phyloP scores from a whole-genome alignment of 2,797 vertebrate species.

The Cephalopachus bancanus region DNA sequence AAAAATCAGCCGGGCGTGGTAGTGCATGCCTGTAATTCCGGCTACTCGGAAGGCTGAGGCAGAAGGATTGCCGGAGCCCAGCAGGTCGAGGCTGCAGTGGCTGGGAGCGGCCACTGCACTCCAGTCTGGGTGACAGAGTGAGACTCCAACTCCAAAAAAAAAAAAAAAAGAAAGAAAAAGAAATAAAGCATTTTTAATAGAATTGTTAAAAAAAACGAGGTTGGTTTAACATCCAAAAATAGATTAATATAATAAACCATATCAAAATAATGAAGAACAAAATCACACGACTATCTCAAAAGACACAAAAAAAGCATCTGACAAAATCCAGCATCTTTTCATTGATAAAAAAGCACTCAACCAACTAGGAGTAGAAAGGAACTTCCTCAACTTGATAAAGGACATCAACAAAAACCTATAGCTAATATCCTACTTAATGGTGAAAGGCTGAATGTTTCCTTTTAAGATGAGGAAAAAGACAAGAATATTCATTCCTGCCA shows the following conservation, averaged over 20 bases:
- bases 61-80: no score
- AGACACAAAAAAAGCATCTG: constrained; percentile 37
- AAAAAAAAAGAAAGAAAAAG: no score
- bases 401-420: constrained; percentile 21
- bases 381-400: constrained; percentile 32
- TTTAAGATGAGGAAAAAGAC: not conserved
- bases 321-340: constrained; percentile 29
- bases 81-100: no score
- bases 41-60: no score
- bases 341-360: constrained; percentile 32
- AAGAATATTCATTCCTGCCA: constrained; percentile 33
- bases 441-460: constrained; percentile 9
- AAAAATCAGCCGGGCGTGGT: no score
- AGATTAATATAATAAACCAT: constrained; percentile 2
- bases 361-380: constrained; percentile 25
- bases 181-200: not conserved
- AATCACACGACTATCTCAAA: constrained; percentile 32
- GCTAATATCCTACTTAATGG: not conserved
- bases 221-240: constrained; percentile 47
- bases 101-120: no score
- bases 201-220: not conserved
- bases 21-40: no score
- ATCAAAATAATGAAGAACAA: constrained; percentile 29
- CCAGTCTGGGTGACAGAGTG: no score
- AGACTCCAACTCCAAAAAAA: no score